Conservation (phyloP, 2,113 vertebrate genomes). For the Australoheros scitulus region DNA sequence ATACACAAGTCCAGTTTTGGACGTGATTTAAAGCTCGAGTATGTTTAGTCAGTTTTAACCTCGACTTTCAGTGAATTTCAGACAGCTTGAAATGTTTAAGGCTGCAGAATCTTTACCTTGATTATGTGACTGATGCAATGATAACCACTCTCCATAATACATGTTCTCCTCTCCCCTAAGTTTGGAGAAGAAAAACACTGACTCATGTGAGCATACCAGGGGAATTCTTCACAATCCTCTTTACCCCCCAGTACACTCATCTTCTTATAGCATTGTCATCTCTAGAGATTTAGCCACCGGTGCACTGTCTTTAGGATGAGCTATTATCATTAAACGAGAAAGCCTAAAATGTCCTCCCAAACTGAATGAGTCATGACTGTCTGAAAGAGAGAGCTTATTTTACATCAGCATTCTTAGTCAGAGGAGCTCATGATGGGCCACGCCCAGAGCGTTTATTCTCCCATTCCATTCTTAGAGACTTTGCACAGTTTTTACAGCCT, state of each 20-base stretch:
- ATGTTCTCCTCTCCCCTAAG: fast-evolving
- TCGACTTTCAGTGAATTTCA: neutral
- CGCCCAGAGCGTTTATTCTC: constrained; percentile 30
- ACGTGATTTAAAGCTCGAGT: neutral
- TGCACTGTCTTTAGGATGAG: constrained; percentile 14
- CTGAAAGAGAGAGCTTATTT: constrained; percentile 44
- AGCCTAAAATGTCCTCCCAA: constrained; percentile 34
- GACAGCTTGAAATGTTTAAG: neutral
- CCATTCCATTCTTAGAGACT: constrained; percentile 20
- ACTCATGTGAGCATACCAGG: neutral
- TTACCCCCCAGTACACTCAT: neutral
- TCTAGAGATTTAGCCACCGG: constrained; percentile 26
- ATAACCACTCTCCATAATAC: neutral
- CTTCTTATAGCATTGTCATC: constrained; percentile 1
- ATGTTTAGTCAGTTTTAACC: neutral
- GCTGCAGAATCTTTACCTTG: neutral
- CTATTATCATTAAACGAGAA: constrained; percentile 49
- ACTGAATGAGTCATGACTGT: constrained; percentile 36
- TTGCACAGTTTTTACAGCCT: constrained; percentile 7
- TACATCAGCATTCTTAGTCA: constrained; percentile 40
- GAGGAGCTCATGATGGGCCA: constrained; percentile 31
- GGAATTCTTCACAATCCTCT: neutral
- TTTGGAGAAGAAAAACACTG: neutral
- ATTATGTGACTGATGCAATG: neutral
- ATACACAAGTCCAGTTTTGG: neutral